A percentile compares a stretch with the other conserved stretches of the same genome.
phyloP scores from a whole-genome alignment of 2,888 invertebrate species.

The Colletes collaris region DNA sequence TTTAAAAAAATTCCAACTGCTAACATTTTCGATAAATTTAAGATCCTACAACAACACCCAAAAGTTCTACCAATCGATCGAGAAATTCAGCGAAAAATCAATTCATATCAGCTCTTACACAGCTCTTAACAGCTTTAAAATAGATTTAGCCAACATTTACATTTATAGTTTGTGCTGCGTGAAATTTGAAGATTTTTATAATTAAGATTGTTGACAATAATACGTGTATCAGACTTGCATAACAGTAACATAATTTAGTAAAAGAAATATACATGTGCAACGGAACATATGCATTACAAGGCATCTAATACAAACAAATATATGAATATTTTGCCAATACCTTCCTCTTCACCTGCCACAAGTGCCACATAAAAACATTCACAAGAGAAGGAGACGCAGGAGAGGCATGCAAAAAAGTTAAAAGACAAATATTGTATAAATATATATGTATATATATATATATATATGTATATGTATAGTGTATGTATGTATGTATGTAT shows the following conservation, averaged over 20 bases:
- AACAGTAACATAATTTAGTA: conserved; percentile 17
- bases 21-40: background rate
- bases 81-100: no score
- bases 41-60: conserved; percentile 1
- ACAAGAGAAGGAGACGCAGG: conserved; percentile 88
- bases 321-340: conserved; percentile 84
- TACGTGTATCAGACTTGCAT: conserved; percentile 16
- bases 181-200: background rate
- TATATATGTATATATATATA: conserved; percentile 57
- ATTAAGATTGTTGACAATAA: conserved; percentile 9
- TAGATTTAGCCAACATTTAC: background rate
- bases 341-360: conserved; percentile 88
- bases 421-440: conserved; percentile 81
- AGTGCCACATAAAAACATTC: conserved; percentile 90
- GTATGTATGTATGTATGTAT: no score
- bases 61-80: background rate
- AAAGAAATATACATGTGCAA: conserved; percentile 63
- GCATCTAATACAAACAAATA: conserved; percentile 80
- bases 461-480: background rate
- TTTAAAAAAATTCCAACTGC: background rate
- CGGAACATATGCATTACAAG: conserved; percentile 50
- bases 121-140: background rate
- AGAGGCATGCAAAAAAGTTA: conserved; percentile 87
- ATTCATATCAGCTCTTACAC: no score
- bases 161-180: background rate